phyloP scores from a whole-genome alignment of 1,140 invertebrate species.

The Drosophila carrolli region DNA sequence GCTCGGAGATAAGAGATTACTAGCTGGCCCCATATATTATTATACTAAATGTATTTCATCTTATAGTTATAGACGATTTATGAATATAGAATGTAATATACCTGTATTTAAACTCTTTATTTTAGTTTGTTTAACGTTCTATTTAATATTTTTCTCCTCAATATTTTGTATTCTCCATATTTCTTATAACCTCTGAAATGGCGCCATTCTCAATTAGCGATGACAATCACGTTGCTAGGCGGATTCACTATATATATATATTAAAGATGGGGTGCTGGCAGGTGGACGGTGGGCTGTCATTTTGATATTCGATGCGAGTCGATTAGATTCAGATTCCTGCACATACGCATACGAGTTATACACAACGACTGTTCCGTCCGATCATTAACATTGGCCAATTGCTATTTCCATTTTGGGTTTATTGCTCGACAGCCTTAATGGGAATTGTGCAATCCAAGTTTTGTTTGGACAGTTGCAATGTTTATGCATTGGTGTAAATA shows the following conservation, averaged over 20 bases:
- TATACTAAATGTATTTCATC: no score
- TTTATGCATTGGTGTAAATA: constrained; percentile 11
- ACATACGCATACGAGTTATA: not conserved
- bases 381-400: constrained; percentile 11
- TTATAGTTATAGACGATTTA: no score
- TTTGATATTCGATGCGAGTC: constrained; percentile 27
- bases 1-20: constrained; percentile 28
- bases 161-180: not conserved
- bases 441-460: constrained; percentile 19
- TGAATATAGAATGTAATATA: no score
- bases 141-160: no score
- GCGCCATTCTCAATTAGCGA: constrained; percentile 7
- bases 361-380: not conserved
- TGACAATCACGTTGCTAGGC: constrained; percentile 25
- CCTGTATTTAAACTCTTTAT: not conserved
- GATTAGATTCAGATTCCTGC: constrained; percentile 29
- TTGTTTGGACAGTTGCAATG: constrained; percentile 23
- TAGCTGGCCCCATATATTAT: no score
- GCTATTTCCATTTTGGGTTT: constrained; percentile 7
- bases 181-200: not conserved
- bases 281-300: constrained; percentile 5
- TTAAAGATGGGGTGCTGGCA: not conserved
- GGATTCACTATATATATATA: not conserved
- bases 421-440: constrained; percentile 14
- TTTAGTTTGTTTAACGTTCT: not conserved